Base-by-base conservation (phyloP, 1,140 invertebrate genomes). In the Nylanderia fulva region DNA sequence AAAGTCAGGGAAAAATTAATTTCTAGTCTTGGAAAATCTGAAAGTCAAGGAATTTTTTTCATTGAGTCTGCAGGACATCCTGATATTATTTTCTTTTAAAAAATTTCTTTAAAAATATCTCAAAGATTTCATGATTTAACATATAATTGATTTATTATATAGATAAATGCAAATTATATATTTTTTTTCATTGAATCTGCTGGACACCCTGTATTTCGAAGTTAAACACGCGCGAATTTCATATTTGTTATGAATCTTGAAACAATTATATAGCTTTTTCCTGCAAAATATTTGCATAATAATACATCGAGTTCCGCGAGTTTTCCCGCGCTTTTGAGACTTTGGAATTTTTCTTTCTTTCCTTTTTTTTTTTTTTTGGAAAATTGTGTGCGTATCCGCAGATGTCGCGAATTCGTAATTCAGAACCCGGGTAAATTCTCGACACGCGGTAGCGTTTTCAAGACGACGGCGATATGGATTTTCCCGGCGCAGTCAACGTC, bases 391-490 rank as follows among this genome's bases (percentile, higher is more conserved):
- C 42, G 33, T 77, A 63, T 52, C 13, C 60, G 60, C 75, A 77
- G 60, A 52, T 79, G 75, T 66, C 8, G 75, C 29, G 61, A 52
- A 79, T 79, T 52, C 61, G 33, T 61, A 64, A 77, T 66, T 79
- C 29, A 24, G 42, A 66, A 52, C 42, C n/a, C 24, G 13, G 72
- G 33, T 63, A 56, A 21, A 76, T 75, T 75, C 56, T 42, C 72
- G 54, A 75, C 36, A 63, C 24, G 33, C 72, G 72, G 56, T 75
- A 75, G 60, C 75, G 21, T 39, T 64, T 61, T 24, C 42, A 42
- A 79, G 42, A 77, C 75, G 75, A 77, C 39, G 60, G 15, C 64
- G 69, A 77, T 84, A 87, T 72, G 80, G 85, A 66, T 88, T 84
- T 72, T 48, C 64, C 36, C 11, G 56, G 4, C 48, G 54, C 27